Evolutionary conservation across 2,888 invertebrate genomes (phyloP).

Genomic region (Callyntrura guangdongensis): DNA sequence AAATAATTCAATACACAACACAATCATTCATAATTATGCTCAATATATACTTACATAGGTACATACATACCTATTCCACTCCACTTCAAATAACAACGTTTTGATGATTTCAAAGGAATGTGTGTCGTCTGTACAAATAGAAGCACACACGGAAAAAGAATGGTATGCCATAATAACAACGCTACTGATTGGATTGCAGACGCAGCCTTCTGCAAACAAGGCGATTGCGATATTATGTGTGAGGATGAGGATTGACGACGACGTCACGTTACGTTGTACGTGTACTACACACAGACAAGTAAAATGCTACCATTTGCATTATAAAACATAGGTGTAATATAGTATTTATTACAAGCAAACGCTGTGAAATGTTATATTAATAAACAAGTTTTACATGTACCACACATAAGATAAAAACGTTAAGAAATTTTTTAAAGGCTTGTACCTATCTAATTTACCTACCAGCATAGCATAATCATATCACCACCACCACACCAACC

Average conservation of each 20-base stretch:
- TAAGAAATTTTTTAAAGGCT: neutral
- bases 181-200: neutral
- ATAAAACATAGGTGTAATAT: neutral
- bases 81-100: neutral
- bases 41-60: too few species aligned
- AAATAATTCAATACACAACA: constrained; percentile 2
- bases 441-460: neutral
- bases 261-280: neutral
- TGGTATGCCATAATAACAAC: neutral
- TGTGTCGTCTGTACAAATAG: neutral
- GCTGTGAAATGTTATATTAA: constrained; percentile 1
- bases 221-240: too few species aligned
- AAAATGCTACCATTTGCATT: neutral
- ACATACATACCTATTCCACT: neutral
- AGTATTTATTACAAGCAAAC: constrained; percentile 1
- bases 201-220: too few species aligned
- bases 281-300: neutral
- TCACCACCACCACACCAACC: neutral
- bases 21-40: constrained; percentile 22
- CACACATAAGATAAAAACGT: constrained; percentile 13
- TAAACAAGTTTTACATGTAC: neutral
- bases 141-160: neutral
- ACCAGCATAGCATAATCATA: neutral
- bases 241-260: neutral
- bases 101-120: neutral